Evolutionary conservation across 2,113 vertebrate species (phyloP), one percentile per base, ranked within the genome.

Genomic region (Collichthys lucidus): DNA sequence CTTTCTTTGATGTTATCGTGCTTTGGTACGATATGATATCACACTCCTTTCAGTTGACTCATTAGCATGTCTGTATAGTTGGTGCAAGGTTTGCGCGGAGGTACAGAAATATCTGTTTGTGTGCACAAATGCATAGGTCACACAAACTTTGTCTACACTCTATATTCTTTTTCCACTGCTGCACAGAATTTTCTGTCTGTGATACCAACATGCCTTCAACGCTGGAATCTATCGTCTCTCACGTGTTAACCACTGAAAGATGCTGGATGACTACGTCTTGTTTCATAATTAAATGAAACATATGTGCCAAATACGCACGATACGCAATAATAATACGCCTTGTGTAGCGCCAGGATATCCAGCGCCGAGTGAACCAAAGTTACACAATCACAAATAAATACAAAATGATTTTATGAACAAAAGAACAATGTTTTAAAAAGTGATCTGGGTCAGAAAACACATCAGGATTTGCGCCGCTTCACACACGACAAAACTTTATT

Each of bases 181-280:
- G 44, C 4, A 4, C 0, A 3, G 2, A 44, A 16, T 31, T 59
- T 15, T 69, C 19, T 9, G 3, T 5, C n/a, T 19, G 19, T 4
- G n/a, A 70, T 5, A 55, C n/a, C 26, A 26, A 44, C 17, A 65
- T 72, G 79, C 46, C 35, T 17, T 86, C 67, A 52, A 2, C 0
- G 2, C 29, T 62, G 35, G 31, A 72, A 69, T 75, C 16, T 9
- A 2, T 42, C 0, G 11, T 57, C 17, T 84, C 44, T 80, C 75
- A 74, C 5, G 24, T 72, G 52, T 74, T 75, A 88, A 88, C 90
- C 87, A 91, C 85, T 80, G 86, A 91, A 69, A 88, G 85, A 86
- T 15, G 31, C 80, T 3, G 57, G 65, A 89, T 84, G 85, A 88
- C 80, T 89, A 46, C 59, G 56, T 17, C n/a, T 61, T 42, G 69